Evolutionary conservation across 1,140 invertebrate genomes (phyloP).

Genomic region (Lasioglossum albipes): DNA sequence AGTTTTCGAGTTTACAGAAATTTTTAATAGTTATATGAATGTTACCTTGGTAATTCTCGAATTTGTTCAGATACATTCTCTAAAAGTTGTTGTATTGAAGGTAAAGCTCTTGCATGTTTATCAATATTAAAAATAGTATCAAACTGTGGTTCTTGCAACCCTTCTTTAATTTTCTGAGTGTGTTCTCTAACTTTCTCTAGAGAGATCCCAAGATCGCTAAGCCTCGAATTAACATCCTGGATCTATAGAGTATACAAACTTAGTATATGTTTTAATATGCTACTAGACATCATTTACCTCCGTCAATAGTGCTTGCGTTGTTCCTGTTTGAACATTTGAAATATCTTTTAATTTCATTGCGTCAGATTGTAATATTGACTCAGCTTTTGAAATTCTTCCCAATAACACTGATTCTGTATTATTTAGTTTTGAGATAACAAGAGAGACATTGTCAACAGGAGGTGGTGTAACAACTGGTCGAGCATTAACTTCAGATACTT

Average conservation of each 20-base stretch:
- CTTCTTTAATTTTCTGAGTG: slow-evolving; percentile 26
- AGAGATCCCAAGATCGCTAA: slow-evolving; percentile 56
- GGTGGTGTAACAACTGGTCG: slow-evolving; percentile 18
- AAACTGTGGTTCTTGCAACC: slow-evolving; percentile 39
- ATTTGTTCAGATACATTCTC: slow-evolving; percentile 68
- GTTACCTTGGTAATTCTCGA: slow-evolving; percentile 70
- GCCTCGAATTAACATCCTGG: slow-evolving; percentile 45
- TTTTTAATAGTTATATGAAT: slow-evolving; percentile 23
- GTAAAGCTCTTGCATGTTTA: slow-evolving; percentile 62
- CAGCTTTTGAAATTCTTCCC: slow-evolving; percentile 63
- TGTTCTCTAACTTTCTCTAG: slow-evolving; percentile 55
- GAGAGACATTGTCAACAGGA: slow-evolving; percentile 78
- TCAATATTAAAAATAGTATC: slow-evolving; percentile 58
- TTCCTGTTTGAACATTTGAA: slow-evolving; percentile 60
- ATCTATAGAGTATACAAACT: slow-evolving; percentile 46
- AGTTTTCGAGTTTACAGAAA: slow-evolving; percentile 3
- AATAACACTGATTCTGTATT: slow-evolving; percentile 66
- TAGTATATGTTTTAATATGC: neutral
- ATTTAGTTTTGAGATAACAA: slow-evolving; percentile 80
- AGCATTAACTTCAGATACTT: slow-evolving; percentile 76
- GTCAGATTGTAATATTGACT: slow-evolving; percentile 62
- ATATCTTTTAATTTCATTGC: slow-evolving; percentile 59
- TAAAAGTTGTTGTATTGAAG: slow-evolving; percentile 68
- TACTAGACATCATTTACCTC: slow-evolving; percentile 60
- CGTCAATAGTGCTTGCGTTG: slow-evolving; percentile 55